Evolutionary conservation across 1,140 invertebrate genomes (phyloP), one percentile per base, ranked within the genome.

Genomic region (Myzus persicae): DNA sequence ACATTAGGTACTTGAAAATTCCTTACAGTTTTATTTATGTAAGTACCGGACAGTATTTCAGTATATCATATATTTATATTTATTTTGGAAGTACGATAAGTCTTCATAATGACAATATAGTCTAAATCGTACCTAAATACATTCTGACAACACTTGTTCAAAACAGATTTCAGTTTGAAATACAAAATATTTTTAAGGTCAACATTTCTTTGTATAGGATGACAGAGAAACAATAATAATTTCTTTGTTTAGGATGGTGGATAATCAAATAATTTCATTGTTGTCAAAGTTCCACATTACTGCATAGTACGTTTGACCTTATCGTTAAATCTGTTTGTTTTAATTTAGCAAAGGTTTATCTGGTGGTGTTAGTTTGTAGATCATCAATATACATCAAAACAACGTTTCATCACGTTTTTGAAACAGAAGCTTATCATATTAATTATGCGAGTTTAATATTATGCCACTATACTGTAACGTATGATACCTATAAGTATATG

Each of bases 351-450:
- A 76, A 76, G 31, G 59, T 76, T 76, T 76, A 76, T 76, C 14
- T n/a, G 59, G 31, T n/a, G 59, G 59, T 76, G 31, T 67, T 67
- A n/a, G 59, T 67, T 67, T n/a, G 59, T 36, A 76, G 59, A 76
- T 76, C 59, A 76, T 76, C 59, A 76, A 76, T 76, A 76, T 76
- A 76, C 59, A 76, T n/a, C 59, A 76, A 76, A 76, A 76, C 59
- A 76, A 76, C 59, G 59, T 76, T 76, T 76, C n/a, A 76, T 76
- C 59, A 76, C 59, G 59, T 76, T 76, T 76, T 76, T n/a, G 59
- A 76, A 76, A 76, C 59, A 76, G 59, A 76, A 76, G 59, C 59
- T 76, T 76, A 76, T 76, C 59, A 76, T 76, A 76, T 76, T 76
- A 76, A 76, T 76, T 76, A n/a, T 76, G 31, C 20, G 31, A 76